phyloP scores from a whole-genome alignment of 2,113 vertebrate genomes.

The Epinephelus fuscoguttatus region DNA sequence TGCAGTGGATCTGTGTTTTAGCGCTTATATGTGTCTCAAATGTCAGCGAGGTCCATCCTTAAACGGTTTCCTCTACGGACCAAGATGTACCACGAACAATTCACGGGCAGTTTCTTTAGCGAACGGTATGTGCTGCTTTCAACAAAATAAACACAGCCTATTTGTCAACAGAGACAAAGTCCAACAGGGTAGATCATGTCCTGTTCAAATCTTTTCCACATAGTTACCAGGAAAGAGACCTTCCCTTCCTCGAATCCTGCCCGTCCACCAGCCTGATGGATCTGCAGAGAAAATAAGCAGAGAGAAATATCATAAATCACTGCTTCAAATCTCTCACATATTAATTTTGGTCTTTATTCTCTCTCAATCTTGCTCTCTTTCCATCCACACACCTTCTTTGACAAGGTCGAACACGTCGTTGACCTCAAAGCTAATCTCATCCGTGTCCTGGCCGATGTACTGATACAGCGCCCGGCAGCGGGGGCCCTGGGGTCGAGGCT shows the following conservation, averaged over 20 bases:
- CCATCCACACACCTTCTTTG: slow-evolving; percentile 87
- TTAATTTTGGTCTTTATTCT: too few species aligned
- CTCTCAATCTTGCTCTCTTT: not conserved
- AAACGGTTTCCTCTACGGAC: not conserved
- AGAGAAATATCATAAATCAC: not conserved
- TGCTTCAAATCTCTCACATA: not conserved
- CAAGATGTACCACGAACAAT: slow-evolving; percentile 21
- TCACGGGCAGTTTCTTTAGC: slow-evolving; percentile 16
- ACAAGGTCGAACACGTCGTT: slow-evolving; percentile 92
- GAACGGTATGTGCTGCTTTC: not conserved
- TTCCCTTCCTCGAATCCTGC: slow-evolving; percentile 89
- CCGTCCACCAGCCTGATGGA: slow-evolving; percentile 95
- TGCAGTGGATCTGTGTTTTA: slow-evolving; percentile 35
- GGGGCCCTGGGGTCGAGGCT: slow-evolving; percentile 80
- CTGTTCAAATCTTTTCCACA: slow-evolving; percentile 94
- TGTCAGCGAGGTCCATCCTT: slow-evolving; percentile 27
- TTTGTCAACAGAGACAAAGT: slow-evolving; percentile 7
- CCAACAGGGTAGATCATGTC: not conserved
- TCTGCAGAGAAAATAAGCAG: slow-evolving; percentile 79
- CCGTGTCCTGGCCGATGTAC: slow-evolving; percentile 93
- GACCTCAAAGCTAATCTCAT: slow-evolving; percentile 93
- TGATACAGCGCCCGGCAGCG: slow-evolving; percentile 92
- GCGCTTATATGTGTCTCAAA: slow-evolving; percentile 25
- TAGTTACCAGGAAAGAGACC: slow-evolving; percentile 98
- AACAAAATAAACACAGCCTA: not conserved